Evolutionary conservation across 2,888 invertebrate genomes (phyloP).

Genomic region (Synanthedon andrenaeformis): DNA sequence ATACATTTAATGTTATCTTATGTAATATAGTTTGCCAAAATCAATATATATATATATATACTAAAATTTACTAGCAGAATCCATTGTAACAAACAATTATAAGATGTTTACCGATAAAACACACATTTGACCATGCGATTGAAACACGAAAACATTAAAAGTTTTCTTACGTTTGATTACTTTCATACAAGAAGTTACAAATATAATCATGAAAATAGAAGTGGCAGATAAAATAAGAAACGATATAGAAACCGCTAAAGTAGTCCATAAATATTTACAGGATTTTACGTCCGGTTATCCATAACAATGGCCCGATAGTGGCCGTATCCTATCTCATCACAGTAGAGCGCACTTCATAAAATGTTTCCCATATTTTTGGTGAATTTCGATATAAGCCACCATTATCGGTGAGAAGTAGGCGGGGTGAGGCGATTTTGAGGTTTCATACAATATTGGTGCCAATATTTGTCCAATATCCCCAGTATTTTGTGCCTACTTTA

Average conservation of each 20-base stretch:
- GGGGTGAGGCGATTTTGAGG: background rate
- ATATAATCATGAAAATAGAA: too few species aligned
- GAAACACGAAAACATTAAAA: too few species aligned
- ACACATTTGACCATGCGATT: too few species aligned
- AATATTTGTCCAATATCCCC: background rate
- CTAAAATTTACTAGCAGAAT: too few species aligned
- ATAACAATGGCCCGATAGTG: slow-evolving; percentile 25
- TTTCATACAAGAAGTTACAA: too few species aligned
- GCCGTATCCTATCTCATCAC: slow-evolving; percentile 27
- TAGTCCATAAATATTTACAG: slow-evolving; percentile 22
- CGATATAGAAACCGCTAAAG: slow-evolving; percentile 15
- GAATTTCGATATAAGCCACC: slow-evolving; percentile 10
- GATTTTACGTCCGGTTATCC: slow-evolving; percentile 26
- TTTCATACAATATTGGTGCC: background rate
- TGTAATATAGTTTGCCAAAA: too few species aligned
- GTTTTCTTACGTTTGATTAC: too few species aligned
- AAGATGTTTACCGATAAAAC: too few species aligned
- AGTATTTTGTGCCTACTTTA: background rate
- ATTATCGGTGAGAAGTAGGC: slow-evolving; percentile 17
- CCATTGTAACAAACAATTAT: too few species aligned
- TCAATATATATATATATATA: too few species aligned
- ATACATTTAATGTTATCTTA: too few species aligned
- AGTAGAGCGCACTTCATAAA: slow-evolving; percentile 27
- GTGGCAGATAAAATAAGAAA: slow-evolving; percentile 12
- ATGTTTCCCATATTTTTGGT: slow-evolving; percentile 21